Evolutionary conservation across 2,113 vertebrate genomes (phyloP).

Genomic region (Phalacrocorax pelagicus): DNA sequence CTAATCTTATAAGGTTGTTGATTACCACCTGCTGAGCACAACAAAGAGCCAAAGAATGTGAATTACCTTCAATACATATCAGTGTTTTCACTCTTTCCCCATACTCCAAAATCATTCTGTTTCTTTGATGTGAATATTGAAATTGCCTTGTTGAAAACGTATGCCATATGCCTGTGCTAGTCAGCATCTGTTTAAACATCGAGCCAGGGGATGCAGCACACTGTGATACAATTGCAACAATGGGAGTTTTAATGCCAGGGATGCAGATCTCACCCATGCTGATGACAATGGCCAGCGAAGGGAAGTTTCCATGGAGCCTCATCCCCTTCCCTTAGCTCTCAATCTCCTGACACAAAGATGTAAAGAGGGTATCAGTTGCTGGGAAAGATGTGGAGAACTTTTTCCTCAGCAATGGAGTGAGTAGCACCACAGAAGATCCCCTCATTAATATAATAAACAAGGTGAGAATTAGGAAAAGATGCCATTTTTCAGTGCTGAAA

Average conservation of each 20-base stretch:
- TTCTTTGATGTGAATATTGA: constrained; percentile 5
- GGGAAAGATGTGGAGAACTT: neutral
- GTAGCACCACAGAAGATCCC: neutral
- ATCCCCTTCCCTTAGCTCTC: neutral
- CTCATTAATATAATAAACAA: neutral
- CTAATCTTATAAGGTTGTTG: constrained; percentile 78
- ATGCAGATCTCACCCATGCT: neutral
- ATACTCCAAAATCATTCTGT: neutral
- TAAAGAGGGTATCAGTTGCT: neutral
- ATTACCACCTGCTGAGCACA: constrained; percentile 76
- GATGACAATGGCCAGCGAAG: neutral
- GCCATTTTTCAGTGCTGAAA: neutral
- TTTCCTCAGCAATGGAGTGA: neutral
- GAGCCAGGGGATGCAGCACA: neutral
- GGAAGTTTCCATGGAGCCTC: constrained; percentile 16
- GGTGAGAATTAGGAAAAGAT: neutral
- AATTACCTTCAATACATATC: constrained; percentile 72
- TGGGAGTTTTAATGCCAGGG: neutral
- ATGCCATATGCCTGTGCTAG: rapidly evolving
- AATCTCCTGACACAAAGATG: neutral
- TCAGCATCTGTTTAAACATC: neutral
- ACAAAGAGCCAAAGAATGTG: constrained; percentile 77
- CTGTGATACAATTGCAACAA: neutral
- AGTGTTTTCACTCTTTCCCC: neutral
- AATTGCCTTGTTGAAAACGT: neutral